phyloP scores from a whole-genome alignment of 2,797 vertebrate genomes.

The Lepus townsendii region DNA sequence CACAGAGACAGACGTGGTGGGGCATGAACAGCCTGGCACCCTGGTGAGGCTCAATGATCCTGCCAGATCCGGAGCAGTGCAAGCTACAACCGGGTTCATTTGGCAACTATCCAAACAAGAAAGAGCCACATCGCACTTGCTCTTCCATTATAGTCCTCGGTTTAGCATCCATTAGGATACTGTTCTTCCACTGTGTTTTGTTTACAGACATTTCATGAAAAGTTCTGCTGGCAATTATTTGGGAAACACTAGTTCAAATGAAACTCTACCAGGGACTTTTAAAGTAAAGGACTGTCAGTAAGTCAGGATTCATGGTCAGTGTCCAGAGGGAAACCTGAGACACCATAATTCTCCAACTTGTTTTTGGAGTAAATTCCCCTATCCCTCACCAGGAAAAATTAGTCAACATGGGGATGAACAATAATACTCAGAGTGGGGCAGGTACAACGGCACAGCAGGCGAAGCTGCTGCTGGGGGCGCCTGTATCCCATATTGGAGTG shows the following conservation, averaged over 20 bases:
- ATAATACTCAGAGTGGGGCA: background rate
- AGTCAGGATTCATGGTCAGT: background rate
- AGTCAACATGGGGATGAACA: background rate
- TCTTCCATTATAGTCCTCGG: background rate
- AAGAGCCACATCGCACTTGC: background rate
- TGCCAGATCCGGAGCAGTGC: background rate
- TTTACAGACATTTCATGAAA: background rate
- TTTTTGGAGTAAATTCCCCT: background rate
- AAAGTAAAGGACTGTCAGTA: background rate
- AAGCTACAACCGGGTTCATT: background rate
- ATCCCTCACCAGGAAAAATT: background rate
- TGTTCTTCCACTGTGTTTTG: conserved; percentile 54
- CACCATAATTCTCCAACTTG: background rate
- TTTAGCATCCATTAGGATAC: background rate
- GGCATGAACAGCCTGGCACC: background rate
- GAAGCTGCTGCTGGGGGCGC: too few species aligned
- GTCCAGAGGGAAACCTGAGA: background rate
- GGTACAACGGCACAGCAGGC: too few species aligned
- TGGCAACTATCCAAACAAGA: background rate
- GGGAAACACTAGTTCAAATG: background rate
- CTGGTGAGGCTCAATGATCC: background rate
- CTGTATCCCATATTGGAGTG: too few species aligned
- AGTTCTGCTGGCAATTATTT: background rate
- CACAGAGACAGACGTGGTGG: background rate
- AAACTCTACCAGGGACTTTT: background rate